phyloP scores from a whole-genome alignment of 2,113 vertebrate species.

The Numenius arquata region DNA sequence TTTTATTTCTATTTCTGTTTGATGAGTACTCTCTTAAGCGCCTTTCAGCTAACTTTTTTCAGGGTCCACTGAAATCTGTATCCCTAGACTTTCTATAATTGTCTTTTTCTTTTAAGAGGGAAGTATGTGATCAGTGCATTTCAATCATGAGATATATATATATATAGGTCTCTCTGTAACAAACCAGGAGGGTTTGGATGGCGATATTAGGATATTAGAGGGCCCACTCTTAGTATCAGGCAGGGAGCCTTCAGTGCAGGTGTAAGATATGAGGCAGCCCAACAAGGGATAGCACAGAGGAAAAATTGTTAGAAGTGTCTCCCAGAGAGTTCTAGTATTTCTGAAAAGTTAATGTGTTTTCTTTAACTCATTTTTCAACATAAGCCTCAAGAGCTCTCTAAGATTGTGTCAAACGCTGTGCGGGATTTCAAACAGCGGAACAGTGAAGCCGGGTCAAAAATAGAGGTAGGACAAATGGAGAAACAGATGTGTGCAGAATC shows the following conservation, averaged over 20 bases:
- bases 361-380: neutral
- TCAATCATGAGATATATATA: neutral
- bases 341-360: constrained; percentile 17
- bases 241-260: neutral
- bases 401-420: neutral
- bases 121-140: neutral
- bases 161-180: neutral
- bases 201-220: neutral
- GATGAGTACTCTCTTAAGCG: neutral
- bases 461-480: neutral
- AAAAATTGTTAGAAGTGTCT: neutral
- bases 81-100: neutral
- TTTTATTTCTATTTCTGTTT: neutral
- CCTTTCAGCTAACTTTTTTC: neutral
- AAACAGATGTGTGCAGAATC: neutral
- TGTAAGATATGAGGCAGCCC: neutral
- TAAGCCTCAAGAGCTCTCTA: neutral
- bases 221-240: accelerated
- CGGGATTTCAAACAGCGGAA: neutral
- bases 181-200: neutral
- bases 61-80: neutral
- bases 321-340: neutral
- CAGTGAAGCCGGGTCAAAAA: neutral
- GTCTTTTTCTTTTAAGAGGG: neutral
- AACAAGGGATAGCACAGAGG: neutral